phyloP scores from a whole-genome alignment of 2,113 vertebrate genomes.

The Zapornia atra region DNA sequence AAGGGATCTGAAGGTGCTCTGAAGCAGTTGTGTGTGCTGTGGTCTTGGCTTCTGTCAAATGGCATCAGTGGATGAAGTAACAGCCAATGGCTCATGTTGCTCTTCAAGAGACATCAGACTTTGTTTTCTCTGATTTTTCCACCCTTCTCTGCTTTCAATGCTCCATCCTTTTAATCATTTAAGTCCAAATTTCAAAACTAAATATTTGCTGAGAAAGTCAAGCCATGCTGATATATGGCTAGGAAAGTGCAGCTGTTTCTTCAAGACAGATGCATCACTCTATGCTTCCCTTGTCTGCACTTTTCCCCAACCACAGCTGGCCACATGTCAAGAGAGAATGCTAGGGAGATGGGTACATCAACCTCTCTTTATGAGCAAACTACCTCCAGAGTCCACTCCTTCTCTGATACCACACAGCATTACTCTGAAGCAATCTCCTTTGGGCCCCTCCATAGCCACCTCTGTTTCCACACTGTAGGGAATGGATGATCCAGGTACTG shows the following conservation, averaged over 20 bases:
- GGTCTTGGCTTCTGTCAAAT: not conserved
- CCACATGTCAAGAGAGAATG: not conserved
- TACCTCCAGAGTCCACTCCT: not conserved
- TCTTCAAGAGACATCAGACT: not conserved
- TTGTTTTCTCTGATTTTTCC: constrained; percentile 23
- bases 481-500: not conserved
- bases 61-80: not conserved
- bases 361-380: not conserved
- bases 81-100: not conserved
- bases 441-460: not conserved
- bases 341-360: not conserved
- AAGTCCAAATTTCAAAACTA: not conserved
- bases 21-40: not conserved
- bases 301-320: not conserved
- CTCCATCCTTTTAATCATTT: not conserved
- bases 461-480: not conserved
- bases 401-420: not conserved
- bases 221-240: not conserved
- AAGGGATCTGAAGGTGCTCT: not conserved
- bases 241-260: not conserved
- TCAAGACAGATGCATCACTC: not conserved
- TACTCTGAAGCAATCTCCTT: not conserved
- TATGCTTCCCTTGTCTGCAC: not conserved
- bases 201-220: not conserved
- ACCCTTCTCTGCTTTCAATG: constrained; percentile 10